Evolutionary conservation across 2,113 vertebrate species (phyloP), one percentile per base, ranked within the genome.

Genomic region (Mustela nigripes): DNA sequence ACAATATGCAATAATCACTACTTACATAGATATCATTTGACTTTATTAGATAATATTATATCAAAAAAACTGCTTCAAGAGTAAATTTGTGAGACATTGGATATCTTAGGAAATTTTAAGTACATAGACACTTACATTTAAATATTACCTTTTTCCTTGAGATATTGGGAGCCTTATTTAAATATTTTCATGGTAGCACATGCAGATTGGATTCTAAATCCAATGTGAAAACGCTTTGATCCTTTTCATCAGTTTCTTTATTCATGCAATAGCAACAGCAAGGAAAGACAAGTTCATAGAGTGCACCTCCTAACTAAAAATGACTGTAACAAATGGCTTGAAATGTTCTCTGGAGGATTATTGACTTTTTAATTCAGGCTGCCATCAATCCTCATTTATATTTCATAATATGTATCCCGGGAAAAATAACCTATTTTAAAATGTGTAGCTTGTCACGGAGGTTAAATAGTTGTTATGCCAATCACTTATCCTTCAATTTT

Each of bases 331-430:
- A 76, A 88, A 96, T 48, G 24, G 50, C 33, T 73, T 93, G 16
- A 94, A 97, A 91, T 94, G 60, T 92, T 96, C 90, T 97, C 91
- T 62, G n/a, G 65, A 69, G 88, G 73, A 97, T 93, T 96, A 96
- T 78, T 95, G 96, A 97, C 81, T 97, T 98, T 96, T 95, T 94
- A 97, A 97, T 96, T 94, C 78, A 89, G 74, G 5, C 60, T 91
- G 31, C 84, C 76, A 86, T 94, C 91, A 94, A 63, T 97, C 45
- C 69, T 94, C 82, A 94, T 97, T 95, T 96, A 94, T 97, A 97
- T 90, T 96, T 96, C 82, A 93, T 95, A 84, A 81, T 67, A 74
- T 62, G 22, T 82, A 88, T 81, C 58, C 36, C 1, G 36, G 73
- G 80, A 92, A 93, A 96, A 89, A 90, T 81, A 90, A 71, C 21